A percentile compares a stretch with the other conserved stretches of the same genome.
These are phyloP conservation scores for Molorchus minor DNA, from an alignment of 2,888 invertebrate genomes.

Conservation along the genomic window DNA sequence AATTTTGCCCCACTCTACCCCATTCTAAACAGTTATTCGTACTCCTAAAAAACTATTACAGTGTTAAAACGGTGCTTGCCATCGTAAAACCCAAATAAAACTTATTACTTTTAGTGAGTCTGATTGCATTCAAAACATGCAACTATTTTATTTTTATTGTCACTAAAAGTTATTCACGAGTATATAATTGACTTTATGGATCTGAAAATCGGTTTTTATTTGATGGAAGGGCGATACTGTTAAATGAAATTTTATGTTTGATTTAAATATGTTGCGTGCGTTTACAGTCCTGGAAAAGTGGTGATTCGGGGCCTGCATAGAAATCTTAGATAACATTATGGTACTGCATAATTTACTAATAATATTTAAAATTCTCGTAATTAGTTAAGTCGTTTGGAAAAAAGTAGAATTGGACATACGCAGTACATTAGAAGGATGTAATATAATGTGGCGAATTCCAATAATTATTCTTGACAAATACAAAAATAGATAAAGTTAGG, in stretches of 20 bases:
- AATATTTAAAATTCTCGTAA: no score
- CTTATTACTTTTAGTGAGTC: background rate
- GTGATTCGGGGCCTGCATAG: background rate
- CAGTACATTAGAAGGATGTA: no score
- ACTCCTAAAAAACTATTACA: slow-evolving; percentile 8
- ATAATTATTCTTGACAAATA: no score
- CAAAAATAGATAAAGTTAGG: no score
- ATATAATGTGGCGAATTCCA: no score
- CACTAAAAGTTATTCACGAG: background rate
- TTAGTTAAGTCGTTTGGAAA: no score
- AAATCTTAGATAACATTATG: background rate
- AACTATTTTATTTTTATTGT: slow-evolving; percentile 15
- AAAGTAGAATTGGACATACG: no score
- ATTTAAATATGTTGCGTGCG: slow-evolving; percentile 2
- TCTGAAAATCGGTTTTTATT: background rate
- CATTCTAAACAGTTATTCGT: no score
- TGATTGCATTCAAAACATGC: slow-evolving; percentile 3
- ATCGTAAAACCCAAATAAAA: background rate
- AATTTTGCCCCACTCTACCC: no score
- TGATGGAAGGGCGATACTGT: background rate
- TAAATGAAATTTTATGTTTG: slow-evolving; percentile 3
- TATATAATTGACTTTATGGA: background rate
- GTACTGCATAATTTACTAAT: no score
- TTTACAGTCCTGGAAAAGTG: background rate
- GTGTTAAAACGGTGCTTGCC: slow-evolving; percentile 1